Evolutionary conservation across 2,797 vertebrate species (phyloP), one percentile per base, ranked within the genome.

Genomic region (Limosa lapponica): DNA sequence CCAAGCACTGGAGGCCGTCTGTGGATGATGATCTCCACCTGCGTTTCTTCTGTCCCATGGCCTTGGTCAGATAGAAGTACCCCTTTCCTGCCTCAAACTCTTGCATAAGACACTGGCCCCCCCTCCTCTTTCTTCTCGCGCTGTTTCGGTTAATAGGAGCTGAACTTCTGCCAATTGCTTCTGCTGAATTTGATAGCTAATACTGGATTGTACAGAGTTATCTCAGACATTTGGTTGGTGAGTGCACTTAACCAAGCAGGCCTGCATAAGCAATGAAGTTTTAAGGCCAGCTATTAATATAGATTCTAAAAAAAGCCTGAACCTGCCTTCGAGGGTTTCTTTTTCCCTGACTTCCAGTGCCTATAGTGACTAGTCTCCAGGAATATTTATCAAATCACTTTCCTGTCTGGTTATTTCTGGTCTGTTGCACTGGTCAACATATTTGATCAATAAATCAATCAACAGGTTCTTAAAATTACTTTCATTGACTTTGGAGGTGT

Each of bases 381-480:
- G 48, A 95, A 39, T 88, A 82, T 75, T 92, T 91, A 54, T 79
- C 57, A 72, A 81, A 58, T 90, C 77, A 81, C 57, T 96, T 70
- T n/a, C 41, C 67, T 75, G 74, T 66, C 65, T 93, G 69, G 27
- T 87, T 96, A 81, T 82, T 97, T 93, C 55, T 70, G 80, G 46
- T 84, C 67, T 89, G 11, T 81, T 85, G 65, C 75, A 46, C 52
- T 58, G 86, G 59, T 95, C 75, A 95, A 66, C 78, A 79, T 84
- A 67, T 34, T 88, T 91, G 58, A 89, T 95, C 92, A 89, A 82
- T 96, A 92, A 85, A 84, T 96, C 83, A 84, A 82, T 92, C 82
- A 87, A 91, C 72, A 94, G 61, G 79, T 89, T 96, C 70, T 87
- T 95, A 61, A 92, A 91, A 91, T 94, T 82, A 62, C 69, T 94